Conservation (phyloP, 2,113 vertebrate genomes). For the Indicator indicator region DNA sequence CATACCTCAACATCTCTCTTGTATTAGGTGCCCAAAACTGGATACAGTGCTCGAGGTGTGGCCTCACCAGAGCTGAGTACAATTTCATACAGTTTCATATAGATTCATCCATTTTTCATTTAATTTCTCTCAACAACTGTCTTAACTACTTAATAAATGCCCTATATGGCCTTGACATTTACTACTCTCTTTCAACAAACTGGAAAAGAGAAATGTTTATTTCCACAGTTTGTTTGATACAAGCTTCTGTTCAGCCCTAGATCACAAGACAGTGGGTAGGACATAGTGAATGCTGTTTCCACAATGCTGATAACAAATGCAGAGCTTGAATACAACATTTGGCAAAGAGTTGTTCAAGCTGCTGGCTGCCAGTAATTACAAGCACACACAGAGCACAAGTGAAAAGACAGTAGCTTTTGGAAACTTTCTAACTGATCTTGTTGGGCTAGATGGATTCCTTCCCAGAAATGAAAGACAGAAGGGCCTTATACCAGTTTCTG, state of each 20-base stretch:
- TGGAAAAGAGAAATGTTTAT: background rate
- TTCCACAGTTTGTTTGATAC: background rate
- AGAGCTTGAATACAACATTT: background rate
- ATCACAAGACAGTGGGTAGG: background rate
- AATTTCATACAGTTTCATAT: too few species aligned
- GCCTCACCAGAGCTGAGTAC: too few species aligned
- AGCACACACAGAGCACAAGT: background rate
- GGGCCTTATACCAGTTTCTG: background rate
- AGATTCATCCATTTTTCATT: background rate
- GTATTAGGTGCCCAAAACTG: too few species aligned
- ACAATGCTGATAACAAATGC: background rate
- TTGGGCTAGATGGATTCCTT: background rate
- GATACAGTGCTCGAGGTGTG: too few species aligned
- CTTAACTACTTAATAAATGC: background rate
- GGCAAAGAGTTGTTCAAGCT: background rate
- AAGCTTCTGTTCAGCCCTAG: background rate
- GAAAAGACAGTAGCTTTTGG: background rate
- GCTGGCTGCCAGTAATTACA: background rate
- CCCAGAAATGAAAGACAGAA: background rate
- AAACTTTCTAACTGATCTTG: background rate
- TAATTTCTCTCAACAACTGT: background rate
- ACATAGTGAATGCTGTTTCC: background rate
- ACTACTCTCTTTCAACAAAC: background rate
- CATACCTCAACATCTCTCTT: too few species aligned
- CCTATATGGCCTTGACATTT: background rate